phyloP scores from a whole-genome alignment of 2,797 vertebrate genomes.

The Lates japonicus region DNA sequence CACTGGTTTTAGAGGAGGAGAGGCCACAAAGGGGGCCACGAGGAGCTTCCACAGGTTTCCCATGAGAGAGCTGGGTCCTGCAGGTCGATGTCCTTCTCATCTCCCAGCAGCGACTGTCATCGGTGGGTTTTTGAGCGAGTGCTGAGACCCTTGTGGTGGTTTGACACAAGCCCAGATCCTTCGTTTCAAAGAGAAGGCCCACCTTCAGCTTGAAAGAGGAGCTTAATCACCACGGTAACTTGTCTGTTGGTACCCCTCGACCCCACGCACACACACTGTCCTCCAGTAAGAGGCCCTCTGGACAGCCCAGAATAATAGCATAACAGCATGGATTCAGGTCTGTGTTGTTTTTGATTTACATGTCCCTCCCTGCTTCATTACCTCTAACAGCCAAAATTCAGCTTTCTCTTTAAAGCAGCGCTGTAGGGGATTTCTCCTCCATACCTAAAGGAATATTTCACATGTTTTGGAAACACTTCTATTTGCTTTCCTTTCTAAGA shows the following conservation, averaged over 20 bases:
- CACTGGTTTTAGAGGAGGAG: neutral
- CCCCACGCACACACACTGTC: constrained; percentile 26
- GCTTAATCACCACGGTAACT: constrained; percentile 78
- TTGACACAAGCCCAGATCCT: constrained; percentile 63
- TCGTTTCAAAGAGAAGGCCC: constrained; percentile 71
- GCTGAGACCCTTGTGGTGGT: constrained; percentile 57
- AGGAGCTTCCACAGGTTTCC: constrained; percentile 57
- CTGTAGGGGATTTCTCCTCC: neutral
- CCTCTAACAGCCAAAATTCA: neutral
- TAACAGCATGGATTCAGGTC: constrained; percentile 31
- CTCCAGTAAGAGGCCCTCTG: constrained; percentile 41
- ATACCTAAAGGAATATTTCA: neutral
- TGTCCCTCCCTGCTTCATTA: constrained; percentile 1
- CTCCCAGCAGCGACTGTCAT: constrained; percentile 71
- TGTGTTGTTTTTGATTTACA: constrained; percentile 26
- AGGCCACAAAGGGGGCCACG: neutral
- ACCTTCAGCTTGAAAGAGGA: constrained; percentile 76
- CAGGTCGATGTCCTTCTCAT: constrained; percentile 56
- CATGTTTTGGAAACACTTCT: neutral
- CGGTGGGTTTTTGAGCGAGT: constrained; percentile 45
- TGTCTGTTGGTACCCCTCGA: constrained; percentile 32
- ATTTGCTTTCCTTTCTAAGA: neutral
- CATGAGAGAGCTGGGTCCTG: constrained; percentile 58
- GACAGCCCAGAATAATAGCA: constrained; percentile 30
- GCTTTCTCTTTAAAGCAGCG: constrained; percentile 8